A percentile compares a stretch with the other conserved stretches of the same genome.
Conservation (phyloP, 1,140 invertebrate genomes). For the Dendrolimus kikuchii region DNA sequence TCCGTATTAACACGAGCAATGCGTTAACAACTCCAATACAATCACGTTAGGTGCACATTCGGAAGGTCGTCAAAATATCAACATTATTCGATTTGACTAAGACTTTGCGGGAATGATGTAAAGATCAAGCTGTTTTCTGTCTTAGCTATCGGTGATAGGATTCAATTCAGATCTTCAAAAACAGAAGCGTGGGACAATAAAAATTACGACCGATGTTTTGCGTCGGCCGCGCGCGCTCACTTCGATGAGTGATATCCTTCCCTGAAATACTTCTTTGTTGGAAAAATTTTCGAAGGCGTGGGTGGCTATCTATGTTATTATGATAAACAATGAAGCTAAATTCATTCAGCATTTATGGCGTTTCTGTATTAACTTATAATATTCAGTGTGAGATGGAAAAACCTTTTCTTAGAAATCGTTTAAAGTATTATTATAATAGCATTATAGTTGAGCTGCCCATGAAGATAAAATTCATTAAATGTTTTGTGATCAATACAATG, state of each 20-base stretch:
- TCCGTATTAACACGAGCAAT: slow-evolving; percentile 34
- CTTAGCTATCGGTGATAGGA: slow-evolving; percentile 40
- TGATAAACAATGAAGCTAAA: no score
- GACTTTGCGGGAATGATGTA: slow-evolving; percentile 28
- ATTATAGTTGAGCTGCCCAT: no score
- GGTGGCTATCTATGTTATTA: slow-evolving; percentile 7
- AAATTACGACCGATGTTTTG: slow-evolving; percentile 49
- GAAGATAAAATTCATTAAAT: no score
- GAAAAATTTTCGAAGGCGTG: slow-evolving; percentile 38
- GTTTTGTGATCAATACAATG: no score
- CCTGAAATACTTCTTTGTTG: slow-evolving; percentile 44
- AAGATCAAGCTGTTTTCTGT: slow-evolving; percentile 34
- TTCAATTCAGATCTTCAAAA: slow-evolving; percentile 40
- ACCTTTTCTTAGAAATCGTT: no score
- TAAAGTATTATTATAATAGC: no score
- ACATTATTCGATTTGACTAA: slow-evolving; percentile 53
- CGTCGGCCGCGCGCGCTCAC: slow-evolving; percentile 42
- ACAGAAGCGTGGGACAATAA: slow-evolving; percentile 46
- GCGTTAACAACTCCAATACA: slow-evolving; percentile 45
- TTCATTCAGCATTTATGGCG: no score
- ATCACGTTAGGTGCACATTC: slow-evolving; percentile 52
- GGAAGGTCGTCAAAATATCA: slow-evolving; percentile 43
- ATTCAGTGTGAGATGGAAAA: no score
- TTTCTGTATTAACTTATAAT: no score
- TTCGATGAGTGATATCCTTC: slow-evolving; percentile 53